A percentile compares a stretch with the other conserved stretches of the same genome.
Evolutionary conservation across 2,888 invertebrate species (phyloP).

Genomic region (Saturnia pavonia): DNA sequence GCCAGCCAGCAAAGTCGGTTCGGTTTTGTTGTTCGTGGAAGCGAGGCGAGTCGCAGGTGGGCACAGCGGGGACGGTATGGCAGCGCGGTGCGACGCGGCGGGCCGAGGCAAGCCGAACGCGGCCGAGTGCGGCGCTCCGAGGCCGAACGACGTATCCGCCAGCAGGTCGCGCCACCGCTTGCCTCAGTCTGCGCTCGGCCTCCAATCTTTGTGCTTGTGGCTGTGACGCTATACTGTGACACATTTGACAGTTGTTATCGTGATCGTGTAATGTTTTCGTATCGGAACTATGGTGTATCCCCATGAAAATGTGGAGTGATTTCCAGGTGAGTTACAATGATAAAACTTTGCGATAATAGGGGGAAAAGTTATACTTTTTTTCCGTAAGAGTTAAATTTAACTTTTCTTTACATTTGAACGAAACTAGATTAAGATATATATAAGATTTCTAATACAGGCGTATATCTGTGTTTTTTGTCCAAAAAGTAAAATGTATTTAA

Average conservation of each 20-base stretch:
- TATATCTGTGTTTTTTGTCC: neutral
- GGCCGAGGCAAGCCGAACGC: slow-evolving; percentile 45
- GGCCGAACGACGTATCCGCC: slow-evolving; percentile 48
- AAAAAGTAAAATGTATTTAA: neutral
- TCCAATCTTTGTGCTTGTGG: slow-evolving; percentile 61
- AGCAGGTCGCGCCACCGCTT: slow-evolving; percentile 32
- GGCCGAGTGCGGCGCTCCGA: slow-evolving; percentile 37
- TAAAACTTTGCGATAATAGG: neutral
- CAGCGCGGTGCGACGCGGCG: slow-evolving; percentile 39
- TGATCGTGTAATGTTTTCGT: slow-evolving; percentile 80
- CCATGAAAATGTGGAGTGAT: slow-evolving; percentile 82
- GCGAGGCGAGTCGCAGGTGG: slow-evolving; percentile 77
- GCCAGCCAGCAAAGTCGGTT: slow-evolving; percentile 50
- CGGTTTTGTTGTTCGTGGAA: slow-evolving; percentile 75
- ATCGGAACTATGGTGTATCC: slow-evolving; percentile 81
- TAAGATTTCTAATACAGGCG: neutral
- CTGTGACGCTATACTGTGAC: slow-evolving; percentile 72
- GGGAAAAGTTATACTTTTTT: neutral
- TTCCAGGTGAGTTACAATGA: slow-evolving; percentile 68
- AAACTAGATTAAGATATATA: neutral
- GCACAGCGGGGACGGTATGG: slow-evolving; percentile 48
- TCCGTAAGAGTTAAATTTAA: neutral
- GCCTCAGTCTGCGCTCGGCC: slow-evolving; percentile 76
- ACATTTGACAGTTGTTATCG: slow-evolving; percentile 80
- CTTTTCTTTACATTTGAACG: neutral